Base-by-base conservation (phyloP, 2,113 vertebrate genomes). In the Neofelis nebulosa region DNA sequence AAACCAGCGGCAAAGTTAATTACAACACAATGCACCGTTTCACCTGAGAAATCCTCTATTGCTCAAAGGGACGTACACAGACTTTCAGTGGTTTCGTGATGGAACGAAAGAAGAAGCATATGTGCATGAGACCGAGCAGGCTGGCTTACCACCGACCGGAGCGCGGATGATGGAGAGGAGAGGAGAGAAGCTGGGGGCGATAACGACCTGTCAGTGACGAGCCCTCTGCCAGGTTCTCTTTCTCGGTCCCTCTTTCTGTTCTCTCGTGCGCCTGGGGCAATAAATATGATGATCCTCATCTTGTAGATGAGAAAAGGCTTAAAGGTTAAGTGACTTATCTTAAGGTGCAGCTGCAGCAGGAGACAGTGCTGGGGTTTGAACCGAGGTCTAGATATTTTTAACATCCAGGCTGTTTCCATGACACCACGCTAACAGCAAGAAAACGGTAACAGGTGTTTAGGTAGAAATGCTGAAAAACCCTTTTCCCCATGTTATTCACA, bases 191-290 rank as follows among this genome's bases (percentile, higher is more conserved):
- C 6, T 9, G 15, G 27, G 48, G n/a, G 38, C 1, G 11, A 23
- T 10, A 4, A 7, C 1, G 57, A 4, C 36, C 31, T 15, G 0
- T 14, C 2, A 0, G 3, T 9, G 36, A 6, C 4, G 31, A 21
- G 33, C 3, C 38, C 41, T 9, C 78, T n/a, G 18, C 71, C 29
- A 3, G 23, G 19, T 4, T 27, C 3, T 1, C n/a, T 2, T 23
- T 12, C 68, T 5, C 5, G 3, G 13, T 18, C 38, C 41, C 3
- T 45, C 36, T 0, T 15, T 27, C 1, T 7, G 4, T 21, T 61
- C 45, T 83, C 61, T 29, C 13, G 4, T 8, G 16, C 36, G 2
- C 7, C 5, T 61, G 41, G 61, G 33, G 48, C 52, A 79, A 36
- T 2, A 3, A 78, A n/a, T 2, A 14, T 0, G 19, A 4, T 36